These are phyloP conservation scores for Toxotes lorentzi DNA, from an alignment of 2,797 vertebrate genomes.

Conservation along the genomic window DNA sequence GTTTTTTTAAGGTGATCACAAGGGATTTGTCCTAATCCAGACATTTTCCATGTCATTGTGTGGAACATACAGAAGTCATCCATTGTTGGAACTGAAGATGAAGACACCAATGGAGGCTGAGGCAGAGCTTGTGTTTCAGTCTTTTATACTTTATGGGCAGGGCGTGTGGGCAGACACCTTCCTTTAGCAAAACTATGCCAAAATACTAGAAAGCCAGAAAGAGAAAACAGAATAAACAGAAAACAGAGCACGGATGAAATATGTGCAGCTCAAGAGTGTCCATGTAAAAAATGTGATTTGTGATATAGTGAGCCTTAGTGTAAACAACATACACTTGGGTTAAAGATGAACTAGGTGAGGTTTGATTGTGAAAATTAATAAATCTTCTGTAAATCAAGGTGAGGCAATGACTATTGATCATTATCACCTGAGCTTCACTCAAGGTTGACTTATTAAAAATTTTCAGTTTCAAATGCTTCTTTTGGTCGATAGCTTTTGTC, in stretches of 20 bases:
- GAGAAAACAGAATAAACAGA: not conserved
- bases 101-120: conserved; percentile 9
- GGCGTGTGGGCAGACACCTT: not conserved
- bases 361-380: no score
- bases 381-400: no score
- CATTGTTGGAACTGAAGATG: conserved; percentile 19
- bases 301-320: not conserved
- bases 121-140: not conserved
- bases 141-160: not conserved
- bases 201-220: not conserved
- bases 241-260: not conserved
- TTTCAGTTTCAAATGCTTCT: no score
- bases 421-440: no score
- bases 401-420: no score
- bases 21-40: conserved; percentile 49
- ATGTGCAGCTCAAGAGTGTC: not conserved
- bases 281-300: not conserved
- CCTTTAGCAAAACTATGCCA: not conserved
- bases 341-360: no score
- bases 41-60: conserved; percentile 28
- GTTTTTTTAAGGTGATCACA: conserved; percentile 31
- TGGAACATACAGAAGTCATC: not conserved
- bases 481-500: no score
- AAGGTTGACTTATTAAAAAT: no score
- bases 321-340: not conserved